These are phyloP conservation scores for Rhagophthalmus giganteus DNA, from an alignment of 2,888 invertebrate genomes.

Conservation along the genomic window DNA sequence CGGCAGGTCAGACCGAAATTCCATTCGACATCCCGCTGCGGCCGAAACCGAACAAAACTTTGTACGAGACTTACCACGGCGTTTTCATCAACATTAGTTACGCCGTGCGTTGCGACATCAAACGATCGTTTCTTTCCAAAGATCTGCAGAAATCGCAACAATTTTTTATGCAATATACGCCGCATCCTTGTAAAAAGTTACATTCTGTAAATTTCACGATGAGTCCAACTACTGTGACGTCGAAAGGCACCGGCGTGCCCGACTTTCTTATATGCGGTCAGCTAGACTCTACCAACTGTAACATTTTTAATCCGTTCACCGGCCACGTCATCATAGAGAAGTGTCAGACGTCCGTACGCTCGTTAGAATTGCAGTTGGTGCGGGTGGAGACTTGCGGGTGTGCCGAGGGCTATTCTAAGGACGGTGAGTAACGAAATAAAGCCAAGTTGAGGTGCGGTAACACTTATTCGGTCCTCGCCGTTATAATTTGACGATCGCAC, in stretches of 20 bases:
- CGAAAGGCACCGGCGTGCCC: constrained; percentile 63
- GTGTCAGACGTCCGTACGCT: constrained; percentile 83
- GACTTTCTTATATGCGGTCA: constrained; percentile 82
- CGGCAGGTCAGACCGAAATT: constrained; percentile 85
- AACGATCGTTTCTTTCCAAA: constrained; percentile 85
- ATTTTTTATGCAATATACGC: constrained; percentile 86
- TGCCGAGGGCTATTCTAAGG: constrained; percentile 88
- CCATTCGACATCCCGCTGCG: constrained; percentile 90
- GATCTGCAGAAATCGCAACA: constrained; percentile 82
- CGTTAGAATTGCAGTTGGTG: constrained; percentile 91
- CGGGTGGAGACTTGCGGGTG: constrained; percentile 95
- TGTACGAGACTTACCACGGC: constrained; percentile 96
- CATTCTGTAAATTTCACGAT: constrained; percentile 78
- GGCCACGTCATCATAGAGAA: constrained; percentile 81
- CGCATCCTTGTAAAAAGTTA: constrained; percentile 42
- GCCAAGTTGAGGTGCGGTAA: too few species aligned
- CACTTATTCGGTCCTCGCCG: too few species aligned
- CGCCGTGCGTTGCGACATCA: constrained; percentile 82
- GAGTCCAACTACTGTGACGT: constrained; percentile 75
- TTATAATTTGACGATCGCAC: constrained; percentile 57
- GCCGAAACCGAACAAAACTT: constrained; percentile 62
- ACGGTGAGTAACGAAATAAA: too few species aligned
- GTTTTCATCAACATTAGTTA: constrained; percentile 94
- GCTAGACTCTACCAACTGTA: constrained; percentile 80
- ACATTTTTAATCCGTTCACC: constrained; percentile 83